phyloP scores from a whole-genome alignment of 2,113 vertebrate genomes.

The Cochlearius cochlearius region DNA sequence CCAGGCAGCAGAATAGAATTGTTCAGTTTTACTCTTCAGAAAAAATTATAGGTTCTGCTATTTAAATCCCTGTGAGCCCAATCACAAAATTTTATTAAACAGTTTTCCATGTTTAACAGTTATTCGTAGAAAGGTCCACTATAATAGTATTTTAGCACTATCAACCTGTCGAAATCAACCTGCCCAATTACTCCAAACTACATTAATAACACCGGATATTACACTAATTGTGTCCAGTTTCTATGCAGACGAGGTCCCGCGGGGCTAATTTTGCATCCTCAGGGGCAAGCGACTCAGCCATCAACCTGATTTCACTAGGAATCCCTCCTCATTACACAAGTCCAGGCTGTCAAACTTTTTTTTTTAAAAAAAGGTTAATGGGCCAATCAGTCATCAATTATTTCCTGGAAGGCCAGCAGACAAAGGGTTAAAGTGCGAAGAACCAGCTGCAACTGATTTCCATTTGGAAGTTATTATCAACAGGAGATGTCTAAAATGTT shows the following conservation, averaged over 20 bases:
- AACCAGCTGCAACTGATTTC: slow-evolving; percentile 42
- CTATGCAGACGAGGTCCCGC: slow-evolving; percentile 77
- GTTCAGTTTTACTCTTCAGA: not conserved
- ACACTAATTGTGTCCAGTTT: slow-evolving; percentile 81
- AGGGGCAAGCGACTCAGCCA: slow-evolving; percentile 67
- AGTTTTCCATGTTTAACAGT: slow-evolving; percentile 68
- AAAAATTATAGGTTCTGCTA: not conserved
- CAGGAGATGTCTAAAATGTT: slow-evolving; percentile 40
- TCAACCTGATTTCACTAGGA: slow-evolving; percentile 69
- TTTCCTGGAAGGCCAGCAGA: slow-evolving; percentile 58
- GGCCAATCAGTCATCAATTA: slow-evolving; percentile 88
- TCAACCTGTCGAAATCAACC: slow-evolving; percentile 82
- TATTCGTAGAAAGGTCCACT: slow-evolving; percentile 69
- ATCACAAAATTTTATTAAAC: slow-evolving; percentile 70
- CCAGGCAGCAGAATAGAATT: not conserved
- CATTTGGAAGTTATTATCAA: slow-evolving; percentile 76
- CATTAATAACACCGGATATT: slow-evolving; percentile 77
- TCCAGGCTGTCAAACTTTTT: slow-evolving; percentile 73
- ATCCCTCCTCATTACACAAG: slow-evolving; percentile 77
- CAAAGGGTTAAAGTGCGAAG: slow-evolving; percentile 73
- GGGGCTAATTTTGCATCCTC: slow-evolving; percentile 75
- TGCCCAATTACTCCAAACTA: slow-evolving; percentile 79
- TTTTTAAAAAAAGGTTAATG: slow-evolving; percentile 81
- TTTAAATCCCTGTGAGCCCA: slow-evolving; percentile 67
- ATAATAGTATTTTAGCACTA: slow-evolving; percentile 79